Conservation (phyloP, 1,140 invertebrate genomes). For the Hestina assimilis region DNA sequence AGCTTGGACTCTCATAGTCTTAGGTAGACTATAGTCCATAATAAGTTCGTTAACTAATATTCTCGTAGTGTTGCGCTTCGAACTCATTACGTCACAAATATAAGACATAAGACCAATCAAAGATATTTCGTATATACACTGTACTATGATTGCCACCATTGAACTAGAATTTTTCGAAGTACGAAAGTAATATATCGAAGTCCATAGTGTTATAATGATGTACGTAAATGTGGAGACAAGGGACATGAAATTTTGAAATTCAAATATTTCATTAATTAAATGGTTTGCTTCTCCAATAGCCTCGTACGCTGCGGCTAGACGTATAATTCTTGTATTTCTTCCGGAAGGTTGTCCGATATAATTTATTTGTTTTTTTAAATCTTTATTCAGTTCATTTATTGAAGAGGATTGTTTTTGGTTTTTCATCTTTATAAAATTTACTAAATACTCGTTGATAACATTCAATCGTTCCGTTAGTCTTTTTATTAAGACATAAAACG, state of each 20-base stretch:
- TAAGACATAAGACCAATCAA: conserved; percentile 40
- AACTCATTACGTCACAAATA: conserved; percentile 39
- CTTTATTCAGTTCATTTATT: not conserved
- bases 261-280: conserved; percentile 37
- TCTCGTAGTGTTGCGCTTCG: conserved; percentile 32
- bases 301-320: conserved; percentile 42
- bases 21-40: conserved; percentile 40
- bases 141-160: conserved; percentile 30
- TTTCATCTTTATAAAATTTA: conserved; percentile 2
- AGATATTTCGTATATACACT: conserved; percentile 32
- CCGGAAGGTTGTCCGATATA: conserved; percentile 28
- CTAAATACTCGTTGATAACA: conserved; percentile 43
- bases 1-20: conserved; percentile 38
- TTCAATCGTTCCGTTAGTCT: conserved; percentile 37
- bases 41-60: conserved; percentile 41
- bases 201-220: conserved; percentile 42
- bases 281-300: conserved; percentile 36
- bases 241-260: conserved; percentile 37
- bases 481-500: conserved; percentile 43
- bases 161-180: conserved; percentile 3
- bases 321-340: conserved; percentile 34
- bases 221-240: conserved; percentile 41
- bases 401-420: not conserved
- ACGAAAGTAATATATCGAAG: conserved; percentile 34
- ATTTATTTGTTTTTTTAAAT: not conserved